Percentiles rank a stretch among this genome's conserved stretches.
Evolutionary conservation across 1,140 invertebrate genomes (phyloP).

Genomic region (Trichonephila clavata): DNA sequence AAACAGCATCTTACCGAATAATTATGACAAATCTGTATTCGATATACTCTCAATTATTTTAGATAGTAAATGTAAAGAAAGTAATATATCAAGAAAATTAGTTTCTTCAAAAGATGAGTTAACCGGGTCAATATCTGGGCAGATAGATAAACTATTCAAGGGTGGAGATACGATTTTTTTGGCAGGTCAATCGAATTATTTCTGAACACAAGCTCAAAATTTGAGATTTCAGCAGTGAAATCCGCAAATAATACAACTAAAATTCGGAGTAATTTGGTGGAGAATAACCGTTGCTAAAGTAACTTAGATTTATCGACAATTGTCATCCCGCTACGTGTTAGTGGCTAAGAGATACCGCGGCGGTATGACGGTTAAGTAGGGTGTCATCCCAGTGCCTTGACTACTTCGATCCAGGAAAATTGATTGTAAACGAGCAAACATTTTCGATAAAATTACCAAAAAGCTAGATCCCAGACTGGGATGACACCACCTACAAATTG

Average conservation of each 20-base stretch:
- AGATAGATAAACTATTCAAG: conserved; percentile 45
- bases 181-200: conserved; percentile 32
- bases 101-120: conserved; percentile 47
- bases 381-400: no score
- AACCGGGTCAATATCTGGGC: conserved; percentile 44
- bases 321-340: no score
- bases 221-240: conserved; percentile 49
- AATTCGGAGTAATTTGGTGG: conserved; percentile 49
- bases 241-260: conserved; percentile 50
- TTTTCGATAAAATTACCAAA: no score
- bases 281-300: background rate
- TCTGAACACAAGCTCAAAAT: conserved; percentile 46
- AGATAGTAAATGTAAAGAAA: conserved; percentile 51
- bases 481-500: no score
- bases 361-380: no score
- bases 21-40: conserved; percentile 50
- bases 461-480: no score
- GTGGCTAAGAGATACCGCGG: no score
- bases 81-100: conserved; percentile 39
- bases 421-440: no score
- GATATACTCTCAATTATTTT: no score
- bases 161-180: conserved; percentile 49
- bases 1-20: conserved; percentile 47
- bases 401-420: no score
- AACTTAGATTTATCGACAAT: no score